phyloP scores from a whole-genome alignment of 1,140 invertebrate genomes.

The Matsumurasca onukii region DNA sequence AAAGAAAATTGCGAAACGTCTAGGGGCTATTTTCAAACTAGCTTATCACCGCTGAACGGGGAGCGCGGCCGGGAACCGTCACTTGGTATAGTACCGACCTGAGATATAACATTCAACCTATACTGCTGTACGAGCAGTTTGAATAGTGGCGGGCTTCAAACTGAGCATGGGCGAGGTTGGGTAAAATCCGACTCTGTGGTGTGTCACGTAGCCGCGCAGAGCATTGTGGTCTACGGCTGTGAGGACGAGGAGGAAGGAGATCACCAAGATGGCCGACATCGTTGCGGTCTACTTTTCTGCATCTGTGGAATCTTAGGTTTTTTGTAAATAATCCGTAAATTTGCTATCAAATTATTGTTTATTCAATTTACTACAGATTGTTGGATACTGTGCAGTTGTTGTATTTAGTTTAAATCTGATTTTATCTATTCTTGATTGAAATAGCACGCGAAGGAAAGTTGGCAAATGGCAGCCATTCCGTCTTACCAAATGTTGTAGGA shows the following conservation, averaged over 20 bases:
- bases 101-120: constrained; percentile 15
- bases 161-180: constrained; percentile 30
- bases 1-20: too few species aligned
- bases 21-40: too few species aligned
- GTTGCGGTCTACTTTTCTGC: constrained; percentile 27
- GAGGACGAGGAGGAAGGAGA: constrained; percentile 34
- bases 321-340: neutral
- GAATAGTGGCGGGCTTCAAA: constrained; percentile 23
- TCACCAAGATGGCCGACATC: constrained; percentile 32
- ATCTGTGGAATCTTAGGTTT: neutral
- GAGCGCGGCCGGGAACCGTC: too few species aligned
- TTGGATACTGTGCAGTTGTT: too few species aligned
- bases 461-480: constrained; percentile 32
- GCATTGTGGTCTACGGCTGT: constrained; percentile 28
- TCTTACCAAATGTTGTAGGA: neutral
- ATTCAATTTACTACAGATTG: too few species aligned
- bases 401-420: neutral
- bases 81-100: constrained; percentile 25
- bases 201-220: constrained; percentile 33
- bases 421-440: neutral
- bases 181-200: constrained; percentile 28
- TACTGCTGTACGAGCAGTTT: constrained; percentile 1
- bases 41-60: too few species aligned
- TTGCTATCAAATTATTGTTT: neutral
- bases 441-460: constrained; percentile 26